phyloP scores from a whole-genome alignment of 2,888 invertebrate genomes.

The Steinernema carpocapsae region DNA sequence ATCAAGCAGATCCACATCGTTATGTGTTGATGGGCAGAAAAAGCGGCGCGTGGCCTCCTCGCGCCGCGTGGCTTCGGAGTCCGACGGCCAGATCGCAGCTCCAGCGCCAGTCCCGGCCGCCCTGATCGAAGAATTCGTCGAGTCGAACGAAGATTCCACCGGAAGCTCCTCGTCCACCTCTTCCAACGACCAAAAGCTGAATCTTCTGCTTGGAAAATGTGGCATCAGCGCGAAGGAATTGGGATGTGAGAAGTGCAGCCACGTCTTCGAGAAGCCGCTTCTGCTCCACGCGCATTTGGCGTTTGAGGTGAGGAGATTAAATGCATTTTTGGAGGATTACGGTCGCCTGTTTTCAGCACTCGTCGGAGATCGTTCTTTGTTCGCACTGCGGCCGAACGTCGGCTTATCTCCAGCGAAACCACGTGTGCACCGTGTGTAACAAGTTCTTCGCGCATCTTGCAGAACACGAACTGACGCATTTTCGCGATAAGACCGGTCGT shows the following conservation, averaged over 20 bases:
- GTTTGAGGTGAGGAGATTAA: not conserved
- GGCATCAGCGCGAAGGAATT: not conserved
- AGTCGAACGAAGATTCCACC: not conserved
- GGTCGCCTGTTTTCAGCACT: not conserved
- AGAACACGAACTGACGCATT: constrained; percentile 9
- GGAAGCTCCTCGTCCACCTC: no score
- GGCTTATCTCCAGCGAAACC: not conserved
- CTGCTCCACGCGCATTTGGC: constrained; percentile 10
- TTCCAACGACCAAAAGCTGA: constrained; percentile 10
- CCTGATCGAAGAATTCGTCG: not conserved
- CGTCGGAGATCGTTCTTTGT: not conserved
- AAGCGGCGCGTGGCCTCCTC: not conserved
- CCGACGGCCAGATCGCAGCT: not conserved
- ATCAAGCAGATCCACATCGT: constrained; percentile 6
- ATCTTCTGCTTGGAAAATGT: not conserved
- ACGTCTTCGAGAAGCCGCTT: not conserved
- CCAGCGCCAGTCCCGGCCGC: not conserved
- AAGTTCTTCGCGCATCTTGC: constrained; percentile 23
- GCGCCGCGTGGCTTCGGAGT: not conserved
- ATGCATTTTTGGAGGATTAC: no score
- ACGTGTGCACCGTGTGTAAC: constrained; percentile 12
- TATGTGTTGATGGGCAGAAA: not conserved
- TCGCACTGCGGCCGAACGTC: constrained; percentile 5
- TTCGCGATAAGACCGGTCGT: constrained; percentile 12
- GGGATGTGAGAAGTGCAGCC: not conserved